Conservation (phyloP, 1,140 invertebrate genomes). For the Schmidtea mediterranea region DNA sequence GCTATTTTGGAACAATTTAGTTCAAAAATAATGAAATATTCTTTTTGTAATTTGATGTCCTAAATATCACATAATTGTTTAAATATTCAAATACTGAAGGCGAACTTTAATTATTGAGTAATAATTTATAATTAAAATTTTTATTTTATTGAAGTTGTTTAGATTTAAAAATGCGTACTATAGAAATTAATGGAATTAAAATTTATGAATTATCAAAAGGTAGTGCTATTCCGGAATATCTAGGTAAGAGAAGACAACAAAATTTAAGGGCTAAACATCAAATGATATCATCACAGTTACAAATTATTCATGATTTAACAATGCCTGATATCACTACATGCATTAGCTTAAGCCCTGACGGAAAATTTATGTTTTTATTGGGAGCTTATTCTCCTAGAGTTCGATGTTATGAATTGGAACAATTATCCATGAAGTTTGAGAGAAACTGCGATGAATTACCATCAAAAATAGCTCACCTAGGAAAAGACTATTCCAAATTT, state of each 20-base stretch:
- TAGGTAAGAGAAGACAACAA: too few relatives aligned
- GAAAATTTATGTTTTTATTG: constrained; percentile 43
- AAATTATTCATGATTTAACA: constrained; percentile 93
- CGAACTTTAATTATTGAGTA: too few relatives aligned
- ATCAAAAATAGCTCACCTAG: background rate
- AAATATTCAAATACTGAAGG: too few relatives aligned
- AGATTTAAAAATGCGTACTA: background rate
- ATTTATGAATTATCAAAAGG: background rate
- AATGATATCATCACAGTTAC: too few relatives aligned
- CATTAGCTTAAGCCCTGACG: constrained; percentile 60
- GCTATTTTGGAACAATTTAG: too few relatives aligned
- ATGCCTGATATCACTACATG: constrained; percentile 75
- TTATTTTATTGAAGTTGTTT: too few relatives aligned
- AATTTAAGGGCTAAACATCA: too few relatives aligned
- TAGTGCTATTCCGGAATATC: background rate
- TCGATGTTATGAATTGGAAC: constrained; percentile 76
- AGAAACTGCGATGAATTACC: constrained; percentile 34
- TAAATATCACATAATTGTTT: too few relatives aligned
- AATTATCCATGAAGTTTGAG: constrained; percentile 91
- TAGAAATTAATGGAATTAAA: constrained; percentile 2
- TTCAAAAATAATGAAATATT: too few relatives aligned
- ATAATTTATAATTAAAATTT: too few relatives aligned
- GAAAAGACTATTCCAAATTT: constrained; percentile 32
- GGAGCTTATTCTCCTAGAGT: constrained; percentile 86
- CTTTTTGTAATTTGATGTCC: too few relatives aligned